phyloP scores from a whole-genome alignment of 2,113 vertebrate species.

The Lipophrys pholis region DNA sequence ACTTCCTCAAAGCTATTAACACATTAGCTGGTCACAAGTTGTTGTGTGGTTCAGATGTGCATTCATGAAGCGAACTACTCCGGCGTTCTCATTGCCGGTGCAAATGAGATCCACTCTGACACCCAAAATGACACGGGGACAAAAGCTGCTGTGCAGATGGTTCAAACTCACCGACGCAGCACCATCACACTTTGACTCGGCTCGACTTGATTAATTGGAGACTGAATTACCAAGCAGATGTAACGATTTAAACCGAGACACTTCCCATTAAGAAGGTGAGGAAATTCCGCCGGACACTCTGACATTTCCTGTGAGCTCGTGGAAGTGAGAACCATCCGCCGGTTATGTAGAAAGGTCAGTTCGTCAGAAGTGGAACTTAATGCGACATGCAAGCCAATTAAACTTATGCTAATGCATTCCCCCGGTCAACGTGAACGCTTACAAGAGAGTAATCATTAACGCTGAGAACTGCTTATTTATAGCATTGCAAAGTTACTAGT shows the following conservation, averaged over 20 bases:
- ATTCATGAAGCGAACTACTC: too few relatives aligned
- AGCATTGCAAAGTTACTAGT: too few relatives aligned
- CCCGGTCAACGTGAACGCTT: too few relatives aligned
- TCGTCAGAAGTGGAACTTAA: neutral
- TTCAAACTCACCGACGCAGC: neutral
- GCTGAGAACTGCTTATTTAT: too few relatives aligned
- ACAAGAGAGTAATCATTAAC: too few relatives aligned
- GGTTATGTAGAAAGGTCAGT: slow-evolving; percentile 6
- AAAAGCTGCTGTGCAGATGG: neutral
- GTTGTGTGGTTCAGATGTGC: too few relatives aligned
- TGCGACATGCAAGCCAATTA: neutral
- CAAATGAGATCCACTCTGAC: neutral
- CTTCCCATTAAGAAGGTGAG: neutral
- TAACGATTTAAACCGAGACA: neutral
- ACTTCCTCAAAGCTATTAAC: too few relatives aligned
- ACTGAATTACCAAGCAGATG: neutral
- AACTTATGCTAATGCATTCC: too few relatives aligned
- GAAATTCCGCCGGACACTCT: neutral
- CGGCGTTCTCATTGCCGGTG: too few relatives aligned
- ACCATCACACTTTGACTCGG: neutral
- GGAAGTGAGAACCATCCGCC: neutral
- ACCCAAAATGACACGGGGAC: too few relatives aligned
- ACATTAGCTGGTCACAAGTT: too few relatives aligned
- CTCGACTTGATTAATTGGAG: neutral
- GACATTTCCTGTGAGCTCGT: slow-evolving; percentile 10